A percentile compares a stretch with the other conserved stretches of the same genome.
These are phyloP conservation scores for Lissocephala sabroskyi DNA, from an alignment of 2,888 invertebrate genomes.

Conservation along the genomic window DNA sequence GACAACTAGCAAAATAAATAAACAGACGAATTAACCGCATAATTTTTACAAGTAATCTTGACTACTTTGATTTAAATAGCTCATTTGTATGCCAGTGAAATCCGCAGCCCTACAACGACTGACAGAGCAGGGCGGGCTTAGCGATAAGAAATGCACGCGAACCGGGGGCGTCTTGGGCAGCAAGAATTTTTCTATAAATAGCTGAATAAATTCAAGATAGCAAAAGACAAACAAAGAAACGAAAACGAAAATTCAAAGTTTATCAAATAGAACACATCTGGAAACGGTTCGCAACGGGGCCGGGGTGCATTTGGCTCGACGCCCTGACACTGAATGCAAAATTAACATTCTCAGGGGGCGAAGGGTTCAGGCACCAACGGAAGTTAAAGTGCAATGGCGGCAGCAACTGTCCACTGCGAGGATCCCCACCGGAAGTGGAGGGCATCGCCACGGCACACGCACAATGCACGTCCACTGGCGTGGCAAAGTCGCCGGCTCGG, in stretches of 20 bases:
- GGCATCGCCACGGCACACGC: constrained; percentile 41
- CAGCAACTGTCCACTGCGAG: constrained; percentile 29
- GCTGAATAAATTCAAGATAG: constrained; percentile 17
- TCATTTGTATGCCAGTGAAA: constrained; percentile 14
- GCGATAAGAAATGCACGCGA: constrained; percentile 24
- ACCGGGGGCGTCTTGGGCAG: no score
- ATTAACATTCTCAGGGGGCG: constrained; percentile 15
- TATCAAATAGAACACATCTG: constrained; percentile 31
- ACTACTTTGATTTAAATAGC: constrained; percentile 20
- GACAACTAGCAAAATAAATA: no score
- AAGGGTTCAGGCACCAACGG: constrained; percentile 19
- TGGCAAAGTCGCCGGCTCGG: constrained; percentile 19
- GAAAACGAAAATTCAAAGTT: constrained; percentile 2
- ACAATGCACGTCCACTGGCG: constrained; percentile 39
- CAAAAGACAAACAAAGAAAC: no score
- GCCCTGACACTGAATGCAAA: constrained; percentile 8
- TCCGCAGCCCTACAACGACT: background rate
- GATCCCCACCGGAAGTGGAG: constrained; percentile 40
- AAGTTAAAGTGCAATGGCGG: constrained; percentile 43
- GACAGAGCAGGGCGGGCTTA: no score
- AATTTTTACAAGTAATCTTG: no score
- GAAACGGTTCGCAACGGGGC: no score
- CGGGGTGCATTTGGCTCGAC: no score
- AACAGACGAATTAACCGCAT: no score
- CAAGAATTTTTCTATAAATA: constrained; percentile 10